These are phyloP conservation scores for Phalanger gymnotis DNA, from an alignment of 2,797 vertebrate species.

Conservation along the genomic window DNA sequence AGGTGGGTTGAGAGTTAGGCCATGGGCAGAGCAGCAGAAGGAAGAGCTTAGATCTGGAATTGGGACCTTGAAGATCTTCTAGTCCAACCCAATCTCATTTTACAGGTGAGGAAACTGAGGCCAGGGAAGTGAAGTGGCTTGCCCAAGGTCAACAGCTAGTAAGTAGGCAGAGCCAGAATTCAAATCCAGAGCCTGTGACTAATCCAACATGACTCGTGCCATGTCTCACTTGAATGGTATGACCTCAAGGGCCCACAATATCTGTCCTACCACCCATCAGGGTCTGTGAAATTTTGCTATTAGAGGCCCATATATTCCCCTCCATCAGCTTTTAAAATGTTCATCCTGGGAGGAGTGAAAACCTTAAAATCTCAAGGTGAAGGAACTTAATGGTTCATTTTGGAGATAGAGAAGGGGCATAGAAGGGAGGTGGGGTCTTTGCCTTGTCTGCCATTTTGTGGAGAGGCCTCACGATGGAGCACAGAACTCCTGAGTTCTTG, in stretches of 20 bases:
- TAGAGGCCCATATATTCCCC: neutral
- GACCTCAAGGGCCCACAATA: neutral
- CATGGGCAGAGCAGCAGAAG: neutral
- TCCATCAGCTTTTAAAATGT: neutral
- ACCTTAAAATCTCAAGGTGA: neutral
- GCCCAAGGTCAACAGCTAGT: neutral
- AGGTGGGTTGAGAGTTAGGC: neutral
- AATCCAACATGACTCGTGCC: neutral
- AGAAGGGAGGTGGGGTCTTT: no score
- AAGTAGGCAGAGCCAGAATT: neutral
- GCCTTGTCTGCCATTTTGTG: neutral
- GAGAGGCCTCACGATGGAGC: neutral
- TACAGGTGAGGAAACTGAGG: neutral
- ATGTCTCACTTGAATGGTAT: neutral
- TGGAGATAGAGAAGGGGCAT: neutral
- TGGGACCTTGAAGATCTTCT: neutral
- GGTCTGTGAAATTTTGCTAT: neutral
- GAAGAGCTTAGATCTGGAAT: neutral
- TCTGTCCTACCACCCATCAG: no score
- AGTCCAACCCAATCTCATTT: neutral
- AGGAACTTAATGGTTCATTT: neutral
- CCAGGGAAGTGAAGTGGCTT: neutral
- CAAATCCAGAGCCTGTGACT: neutral
- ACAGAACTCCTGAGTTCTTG: neutral
- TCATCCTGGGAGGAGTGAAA: neutral